Conservation (phyloP, 2,888 invertebrate species). For the Hipparchia sbordonii region DNA sequence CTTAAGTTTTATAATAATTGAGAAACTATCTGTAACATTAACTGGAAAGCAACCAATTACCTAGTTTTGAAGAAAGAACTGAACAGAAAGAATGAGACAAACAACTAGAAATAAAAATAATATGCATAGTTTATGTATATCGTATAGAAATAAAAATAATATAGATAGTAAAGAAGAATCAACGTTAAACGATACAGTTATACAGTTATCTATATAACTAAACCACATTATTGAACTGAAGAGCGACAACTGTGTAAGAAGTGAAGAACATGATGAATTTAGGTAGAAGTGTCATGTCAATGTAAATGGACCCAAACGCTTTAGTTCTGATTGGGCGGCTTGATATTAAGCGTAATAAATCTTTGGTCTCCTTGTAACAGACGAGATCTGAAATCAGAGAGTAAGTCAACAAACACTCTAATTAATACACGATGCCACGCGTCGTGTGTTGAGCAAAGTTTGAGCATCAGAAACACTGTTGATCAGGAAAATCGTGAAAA, state of each 20-base stretch:
- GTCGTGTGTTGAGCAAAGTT: too few relatives aligned
- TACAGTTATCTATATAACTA: slow-evolving; percentile 29
- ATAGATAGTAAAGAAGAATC: background rate
- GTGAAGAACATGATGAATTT: slow-evolving; percentile 50
- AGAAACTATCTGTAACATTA: background rate
- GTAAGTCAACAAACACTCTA: slow-evolving; percentile 39
- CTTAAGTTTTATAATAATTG: too few relatives aligned
- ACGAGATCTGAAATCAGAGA: slow-evolving; percentile 40
- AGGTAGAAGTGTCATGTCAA: slow-evolving; percentile 57
- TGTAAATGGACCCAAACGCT: slow-evolving; percentile 47
- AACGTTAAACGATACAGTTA: background rate
- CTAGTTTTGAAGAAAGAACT: background rate
- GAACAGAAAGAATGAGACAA: background rate
- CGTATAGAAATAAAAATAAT: background rate
- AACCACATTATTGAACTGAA: slow-evolving; percentile 55
- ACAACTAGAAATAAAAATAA: background rate
- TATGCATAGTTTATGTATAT: too few relatives aligned
- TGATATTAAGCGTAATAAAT: slow-evolving; percentile 50
- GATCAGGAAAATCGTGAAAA: too few relatives aligned
- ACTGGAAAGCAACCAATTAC: background rate
- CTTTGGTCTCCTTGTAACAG: slow-evolving; percentile 46
- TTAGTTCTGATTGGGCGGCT: slow-evolving; percentile 47
- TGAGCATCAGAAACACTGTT: too few relatives aligned
- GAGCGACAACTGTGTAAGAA: slow-evolving; percentile 53
- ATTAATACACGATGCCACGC: too few relatives aligned